Base-by-base conservation (phyloP, 2,113 vertebrate genomes). In the Heterocephalus glaber region DNA sequence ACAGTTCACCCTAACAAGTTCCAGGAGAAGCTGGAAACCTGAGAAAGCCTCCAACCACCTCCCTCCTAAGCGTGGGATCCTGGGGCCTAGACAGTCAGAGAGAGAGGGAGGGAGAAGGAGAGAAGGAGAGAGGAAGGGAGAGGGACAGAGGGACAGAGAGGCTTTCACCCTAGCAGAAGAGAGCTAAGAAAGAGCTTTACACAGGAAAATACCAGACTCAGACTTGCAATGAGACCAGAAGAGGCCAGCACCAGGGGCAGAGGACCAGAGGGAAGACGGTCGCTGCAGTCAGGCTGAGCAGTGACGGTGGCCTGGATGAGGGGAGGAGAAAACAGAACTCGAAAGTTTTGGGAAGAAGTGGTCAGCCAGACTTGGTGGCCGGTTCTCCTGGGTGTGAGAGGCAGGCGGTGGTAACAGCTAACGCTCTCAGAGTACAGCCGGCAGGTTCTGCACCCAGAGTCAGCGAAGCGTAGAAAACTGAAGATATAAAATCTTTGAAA, bases 371-470 rank as follows among this genome's bases (percentile, higher is more conserved):
- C 26, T 12, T 58, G 38, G 66, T 13, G 66, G 28, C 2, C 11
- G 54, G 33, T 20, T 20, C 12, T 30, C 10, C 1, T 11, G 9
- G 35, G 63, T 30, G 60, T 52, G 24, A 77, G 63, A 89, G 12
- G 74, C 24, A n/a, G 28, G 0, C 47, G 60, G 60, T 3, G 63
- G 58, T 14, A 52, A 52, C 0, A 63, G 33, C 58, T 28, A 4
- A 74, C 4, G 52, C 52, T 52, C 56, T 4, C n/a, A 19, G 63
- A 68, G 68, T 10, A 10, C 22, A 61, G 9, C 28, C 2, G 7
- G 33, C 20, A 26, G 86, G 77, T 44, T 74, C 56, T 56, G 4
- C 28, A 16, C 14, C 41, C 52, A 80, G 26, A 72, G 35, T 38
- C 66, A 56, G 44, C 3, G 6, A 33, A 5, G 49, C 1, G 33